These are phyloP conservation scores for Eremophila alpestris DNA, from an alignment of 2,797 vertebrate genomes.

Conservation along the genomic window DNA sequence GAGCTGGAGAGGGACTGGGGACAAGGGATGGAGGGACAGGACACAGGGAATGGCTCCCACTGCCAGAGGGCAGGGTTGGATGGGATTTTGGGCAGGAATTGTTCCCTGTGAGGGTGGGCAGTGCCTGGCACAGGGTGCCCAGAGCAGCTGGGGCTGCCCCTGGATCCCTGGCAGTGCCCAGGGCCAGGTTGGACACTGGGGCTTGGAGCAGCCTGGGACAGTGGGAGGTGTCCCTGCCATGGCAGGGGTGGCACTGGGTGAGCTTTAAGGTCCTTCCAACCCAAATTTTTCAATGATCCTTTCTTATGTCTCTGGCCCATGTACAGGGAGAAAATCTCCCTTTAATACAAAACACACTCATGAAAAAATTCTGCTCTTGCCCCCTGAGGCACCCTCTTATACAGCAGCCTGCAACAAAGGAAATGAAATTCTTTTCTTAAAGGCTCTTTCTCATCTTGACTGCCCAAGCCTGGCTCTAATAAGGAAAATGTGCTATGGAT, in stretches of 20 bases:
- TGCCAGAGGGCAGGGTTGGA: not conserved
- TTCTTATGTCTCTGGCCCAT: not conserved
- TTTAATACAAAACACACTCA: not conserved
- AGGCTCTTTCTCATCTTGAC: not conserved
- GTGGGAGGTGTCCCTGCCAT: not conserved
- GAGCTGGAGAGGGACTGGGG: not conserved
- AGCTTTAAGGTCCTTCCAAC: not conserved
- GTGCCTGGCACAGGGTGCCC: not conserved
- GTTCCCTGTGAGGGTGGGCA: not conserved
- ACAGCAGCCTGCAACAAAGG: not conserved
- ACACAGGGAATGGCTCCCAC: not conserved
- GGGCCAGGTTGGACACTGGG: not conserved
- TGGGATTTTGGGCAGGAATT: not conserved
- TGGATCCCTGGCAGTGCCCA: not conserved
- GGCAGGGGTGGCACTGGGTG: rapidly evolving
- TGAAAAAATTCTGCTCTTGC: not conserved
- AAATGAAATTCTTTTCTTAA: not conserved
- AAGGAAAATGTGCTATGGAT: not conserved
- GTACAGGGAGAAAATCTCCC: not conserved
- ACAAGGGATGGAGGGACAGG: not conserved
- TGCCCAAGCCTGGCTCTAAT: not conserved
- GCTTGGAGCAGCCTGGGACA: rapidly evolving
- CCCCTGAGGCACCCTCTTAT: not conserved
- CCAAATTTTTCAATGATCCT: not conserved
- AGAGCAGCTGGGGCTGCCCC: not conserved